These are phyloP conservation scores for Dichetophora obliterata DNA, from an alignment of 2,888 invertebrate species.

Conservation along the genomic window DNA sequence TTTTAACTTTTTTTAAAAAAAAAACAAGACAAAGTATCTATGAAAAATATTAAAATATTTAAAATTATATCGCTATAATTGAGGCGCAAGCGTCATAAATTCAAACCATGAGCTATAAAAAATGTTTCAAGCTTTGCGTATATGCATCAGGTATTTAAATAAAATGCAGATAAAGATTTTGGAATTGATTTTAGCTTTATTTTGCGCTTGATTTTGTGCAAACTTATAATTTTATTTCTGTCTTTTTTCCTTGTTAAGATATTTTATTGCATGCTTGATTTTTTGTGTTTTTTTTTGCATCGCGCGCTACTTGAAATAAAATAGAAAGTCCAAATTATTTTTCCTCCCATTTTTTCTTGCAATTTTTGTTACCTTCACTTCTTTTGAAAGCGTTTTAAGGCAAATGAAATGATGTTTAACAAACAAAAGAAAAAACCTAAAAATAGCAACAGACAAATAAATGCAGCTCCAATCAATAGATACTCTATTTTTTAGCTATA, in stretches of 20 bases:
- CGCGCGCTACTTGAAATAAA: slow-evolving; percentile 20
- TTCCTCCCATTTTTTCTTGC: background rate
- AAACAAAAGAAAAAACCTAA: slow-evolving; percentile 2
- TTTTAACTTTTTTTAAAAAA: background rate
- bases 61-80: too few relatives aligned
- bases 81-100: too few relatives aligned
- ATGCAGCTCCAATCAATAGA: slow-evolving; percentile 11
- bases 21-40: too few relatives aligned
- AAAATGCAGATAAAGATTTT: too few relatives aligned
- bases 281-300: background rate
- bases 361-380: slow-evolving; percentile 12
- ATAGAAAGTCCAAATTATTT: slow-evolving; percentile 22
- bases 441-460: background rate
- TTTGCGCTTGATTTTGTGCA: background rate
- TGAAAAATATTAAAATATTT: too few relatives aligned
- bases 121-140: too few relatives aligned
- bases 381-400: slow-evolving; percentile 3
- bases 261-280: background rate
- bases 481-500: background rate
- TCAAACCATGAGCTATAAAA: too few relatives aligned
- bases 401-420: background rate
- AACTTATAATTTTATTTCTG: background rate
- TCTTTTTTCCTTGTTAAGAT: background rate
- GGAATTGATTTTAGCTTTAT: background rate
- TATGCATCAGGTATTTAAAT: too few relatives aligned